phyloP scores from a whole-genome alignment of 1,140 invertebrate species.

The Magallana ariakensis region DNA sequence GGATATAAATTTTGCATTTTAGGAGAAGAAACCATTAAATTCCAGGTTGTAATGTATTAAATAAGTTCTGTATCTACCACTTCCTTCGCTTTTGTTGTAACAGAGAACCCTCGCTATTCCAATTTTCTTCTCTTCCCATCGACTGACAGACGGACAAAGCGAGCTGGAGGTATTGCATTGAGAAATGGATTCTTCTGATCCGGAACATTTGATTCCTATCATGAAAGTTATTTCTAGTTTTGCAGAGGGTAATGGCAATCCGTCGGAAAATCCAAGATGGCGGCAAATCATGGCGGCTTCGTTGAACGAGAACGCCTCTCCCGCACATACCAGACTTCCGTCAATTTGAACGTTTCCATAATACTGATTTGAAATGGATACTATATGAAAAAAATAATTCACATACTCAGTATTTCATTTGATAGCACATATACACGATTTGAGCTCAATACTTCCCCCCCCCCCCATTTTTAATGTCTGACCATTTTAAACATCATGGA shows the following conservation, averaged over 20 bases:
- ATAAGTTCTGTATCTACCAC: background rate
- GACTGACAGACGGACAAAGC: background rate
- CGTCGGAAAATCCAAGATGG: slow-evolving; percentile 5
- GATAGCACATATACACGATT: background rate
- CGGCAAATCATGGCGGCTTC: background rate
- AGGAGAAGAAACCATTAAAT: too few species aligned
- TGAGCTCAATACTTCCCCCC: background rate
- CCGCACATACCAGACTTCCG: slow-evolving; percentile 1
- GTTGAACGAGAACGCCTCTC: background rate
- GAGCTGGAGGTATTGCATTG: background rate
- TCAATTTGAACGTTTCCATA: slow-evolving; percentile 13
- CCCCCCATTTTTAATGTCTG: background rate
- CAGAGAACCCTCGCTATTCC: background rate
- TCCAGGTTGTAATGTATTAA: too few species aligned
- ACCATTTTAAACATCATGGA: background rate
- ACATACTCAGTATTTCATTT: too few species aligned
- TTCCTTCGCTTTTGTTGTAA: background rate
- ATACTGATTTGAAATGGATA: slow-evolving; percentile 28
- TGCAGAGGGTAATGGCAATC: background rate
- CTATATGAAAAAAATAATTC: background rate
- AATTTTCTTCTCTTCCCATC: background rate
- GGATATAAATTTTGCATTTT: too few species aligned
- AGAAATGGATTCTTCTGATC: background rate
- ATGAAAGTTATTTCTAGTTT: background rate
- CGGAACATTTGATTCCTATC: background rate